Conservation (phyloP, 2,797 vertebrate species). For the Sardinella longiceps region DNA sequence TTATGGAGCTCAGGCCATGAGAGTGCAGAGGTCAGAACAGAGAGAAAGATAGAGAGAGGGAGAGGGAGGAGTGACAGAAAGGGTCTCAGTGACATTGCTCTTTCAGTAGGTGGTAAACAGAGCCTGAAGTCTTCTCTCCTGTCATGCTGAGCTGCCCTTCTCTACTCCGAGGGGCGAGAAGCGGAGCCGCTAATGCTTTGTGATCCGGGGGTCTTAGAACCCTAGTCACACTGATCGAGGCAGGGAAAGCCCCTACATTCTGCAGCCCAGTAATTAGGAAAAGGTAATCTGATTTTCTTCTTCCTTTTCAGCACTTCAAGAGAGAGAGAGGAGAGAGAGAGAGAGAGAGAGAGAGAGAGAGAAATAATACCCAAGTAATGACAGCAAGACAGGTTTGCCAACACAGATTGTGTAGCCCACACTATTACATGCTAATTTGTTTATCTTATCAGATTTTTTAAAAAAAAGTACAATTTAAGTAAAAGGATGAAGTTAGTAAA, state of each 20-base stretch:
- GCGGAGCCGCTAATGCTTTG: constrained; percentile 69
- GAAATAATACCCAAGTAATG: not conserved
- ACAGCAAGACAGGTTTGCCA: not conserved
- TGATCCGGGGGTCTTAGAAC: constrained; percentile 74
- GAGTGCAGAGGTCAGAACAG: not conserved
- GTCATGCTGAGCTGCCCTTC: constrained; percentile 6
- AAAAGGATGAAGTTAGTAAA: not conserved
- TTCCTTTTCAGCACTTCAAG: not conserved
- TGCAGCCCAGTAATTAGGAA: constrained; percentile 56
- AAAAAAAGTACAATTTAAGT: not conserved
- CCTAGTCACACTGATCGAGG: constrained; percentile 42
- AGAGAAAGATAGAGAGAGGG: not conserved
- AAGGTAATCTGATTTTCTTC: constrained; percentile 33
- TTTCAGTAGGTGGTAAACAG: constrained; percentile 46
- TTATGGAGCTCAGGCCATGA: not conserved
- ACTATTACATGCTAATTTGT: not conserved
- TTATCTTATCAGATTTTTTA: not conserved
- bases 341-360: not conserved
- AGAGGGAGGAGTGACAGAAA: constrained; percentile 32
- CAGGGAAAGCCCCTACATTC: constrained; percentile 54
- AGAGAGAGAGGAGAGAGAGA: not conserved
- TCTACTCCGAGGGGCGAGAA: not conserved
- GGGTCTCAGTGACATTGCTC: constrained; percentile 16
- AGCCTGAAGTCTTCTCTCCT: constrained; percentile 49
- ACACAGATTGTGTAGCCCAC: not conserved